These are phyloP conservation scores for Holcopasites calliopsidis DNA, from an alignment of 1,140 invertebrate genomes.

Conservation along the genomic window DNA sequence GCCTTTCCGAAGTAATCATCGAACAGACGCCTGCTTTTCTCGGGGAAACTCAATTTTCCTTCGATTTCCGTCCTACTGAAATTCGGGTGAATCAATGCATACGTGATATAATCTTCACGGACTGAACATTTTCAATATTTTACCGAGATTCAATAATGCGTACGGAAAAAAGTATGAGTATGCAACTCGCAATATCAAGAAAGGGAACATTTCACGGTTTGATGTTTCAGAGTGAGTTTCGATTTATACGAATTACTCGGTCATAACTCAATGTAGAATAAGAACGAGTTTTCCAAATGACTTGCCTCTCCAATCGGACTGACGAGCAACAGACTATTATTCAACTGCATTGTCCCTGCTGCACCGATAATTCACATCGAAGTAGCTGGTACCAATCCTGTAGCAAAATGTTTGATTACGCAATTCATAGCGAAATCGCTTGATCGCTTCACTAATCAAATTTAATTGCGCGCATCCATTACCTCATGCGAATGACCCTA, in stretches of 20 bases:
- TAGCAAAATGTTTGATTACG: background rate
- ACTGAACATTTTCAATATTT: no score
- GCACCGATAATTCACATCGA: background rate
- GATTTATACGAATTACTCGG: background rate
- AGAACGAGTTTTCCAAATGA: constrained; percentile 15
- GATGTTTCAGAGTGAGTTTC: background rate
- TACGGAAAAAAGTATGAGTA: background rate
- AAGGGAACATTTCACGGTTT: background rate
- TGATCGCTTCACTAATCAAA: background rate
- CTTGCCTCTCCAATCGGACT: background rate
- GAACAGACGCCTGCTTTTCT: constrained; percentile 32
- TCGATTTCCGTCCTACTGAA: background rate
- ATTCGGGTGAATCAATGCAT: background rate
- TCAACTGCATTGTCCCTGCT: constrained; percentile 18
- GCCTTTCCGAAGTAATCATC: constrained; percentile 29
- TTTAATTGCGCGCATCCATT: constrained; percentile 12
- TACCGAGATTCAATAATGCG: background rate
- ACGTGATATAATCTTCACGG: no score
- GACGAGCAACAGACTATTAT: background rate
- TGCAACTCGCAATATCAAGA: background rate
- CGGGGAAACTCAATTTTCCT: constrained; percentile 13
- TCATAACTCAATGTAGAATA: background rate
- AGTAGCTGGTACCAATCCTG: constrained; percentile 12
- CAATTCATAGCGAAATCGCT: constrained; percentile 11
- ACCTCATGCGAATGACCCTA: background rate